Conservation (phyloP, 2,113 vertebrate species). For the Riparia riparia region DNA sequence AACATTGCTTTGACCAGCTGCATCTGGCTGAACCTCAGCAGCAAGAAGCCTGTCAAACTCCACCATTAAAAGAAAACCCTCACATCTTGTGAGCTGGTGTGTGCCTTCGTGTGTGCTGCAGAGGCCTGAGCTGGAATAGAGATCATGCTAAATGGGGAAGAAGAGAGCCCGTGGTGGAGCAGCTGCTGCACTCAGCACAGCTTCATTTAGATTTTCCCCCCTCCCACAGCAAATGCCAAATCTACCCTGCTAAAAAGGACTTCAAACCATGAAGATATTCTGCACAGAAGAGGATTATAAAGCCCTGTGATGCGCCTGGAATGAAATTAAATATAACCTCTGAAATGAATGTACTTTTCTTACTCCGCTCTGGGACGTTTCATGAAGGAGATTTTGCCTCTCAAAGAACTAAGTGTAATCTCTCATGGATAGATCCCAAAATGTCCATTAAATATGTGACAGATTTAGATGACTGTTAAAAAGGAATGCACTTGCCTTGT, state of each 20-base stretch:
- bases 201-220: constrained; percentile 1
- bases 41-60: background rate
- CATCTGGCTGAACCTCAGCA: constrained; percentile 11
- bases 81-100: background rate
- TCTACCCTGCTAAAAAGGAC: background rate
- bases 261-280: background rate
- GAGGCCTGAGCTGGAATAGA: background rate
- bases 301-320: background rate
- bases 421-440: background rate
- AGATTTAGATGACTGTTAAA: background rate
- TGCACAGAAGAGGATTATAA: constrained; percentile 18
- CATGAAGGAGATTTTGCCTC: background rate
- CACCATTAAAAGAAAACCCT: background rate
- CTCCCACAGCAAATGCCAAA: constrained; percentile 25
- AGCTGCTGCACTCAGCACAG: constrained; percentile 8
- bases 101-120: background rate
- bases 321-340: constrained; percentile 40
- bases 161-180: background rate
- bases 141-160: background rate
- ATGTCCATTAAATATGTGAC: background rate
- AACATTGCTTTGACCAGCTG: background rate
- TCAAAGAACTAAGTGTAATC: background rate
- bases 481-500: background rate
- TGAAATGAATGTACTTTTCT: constrained; percentile 36
- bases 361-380: background rate